Evolutionary conservation across 2,888 invertebrate genomes (phyloP).

Genomic region (Drosophila maculinotata): DNA sequence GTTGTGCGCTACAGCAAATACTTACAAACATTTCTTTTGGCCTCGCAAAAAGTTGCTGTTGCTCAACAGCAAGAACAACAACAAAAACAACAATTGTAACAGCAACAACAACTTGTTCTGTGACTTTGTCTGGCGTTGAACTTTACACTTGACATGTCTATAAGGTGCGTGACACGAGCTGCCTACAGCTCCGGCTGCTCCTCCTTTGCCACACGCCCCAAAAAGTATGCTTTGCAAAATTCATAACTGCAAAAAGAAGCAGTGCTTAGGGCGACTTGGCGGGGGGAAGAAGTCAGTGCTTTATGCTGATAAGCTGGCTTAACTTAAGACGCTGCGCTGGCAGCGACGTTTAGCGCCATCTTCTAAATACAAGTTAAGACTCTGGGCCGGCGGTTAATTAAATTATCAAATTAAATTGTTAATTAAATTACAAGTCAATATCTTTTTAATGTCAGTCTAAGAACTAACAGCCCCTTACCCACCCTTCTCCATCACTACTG

Average conservation of each 20-base stretch:
- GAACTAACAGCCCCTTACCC: neutral
- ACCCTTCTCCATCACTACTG: neutral
- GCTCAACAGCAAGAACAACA: slow-evolving; percentile 24
- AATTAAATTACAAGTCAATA: slow-evolving; percentile 60
- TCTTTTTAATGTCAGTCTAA: slow-evolving; percentile 28
- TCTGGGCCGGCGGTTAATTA: slow-evolving; percentile 40
- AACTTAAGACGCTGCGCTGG: slow-evolving; percentile 11
- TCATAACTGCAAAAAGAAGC: slow-evolving; percentile 31
- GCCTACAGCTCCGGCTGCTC: neutral
- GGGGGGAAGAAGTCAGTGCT: neutral
- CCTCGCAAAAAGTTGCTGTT: slow-evolving; percentile 24
- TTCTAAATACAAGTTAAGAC: slow-evolving; percentile 23
- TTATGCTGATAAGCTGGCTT: slow-evolving; percentile 43
- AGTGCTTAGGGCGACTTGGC: neutral
- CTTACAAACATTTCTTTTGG: slow-evolving; percentile 36
- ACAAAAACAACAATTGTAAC: slow-evolving; percentile 16
- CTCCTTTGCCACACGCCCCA: neutral
- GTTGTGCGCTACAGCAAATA: slow-evolving; percentile 50
- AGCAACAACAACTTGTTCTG: slow-evolving; percentile 20
- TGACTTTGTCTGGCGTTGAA: slow-evolving; percentile 35
- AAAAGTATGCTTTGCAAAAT: slow-evolving; percentile 42
- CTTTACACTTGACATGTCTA: slow-evolving; percentile 44
- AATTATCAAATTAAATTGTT: slow-evolving; percentile 53
- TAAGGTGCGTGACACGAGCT: slow-evolving; percentile 20
- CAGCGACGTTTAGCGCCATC: neutral